Evolutionary conservation across 2,888 invertebrate species (phyloP).

Genomic region (Drosophila birchii): DNA sequence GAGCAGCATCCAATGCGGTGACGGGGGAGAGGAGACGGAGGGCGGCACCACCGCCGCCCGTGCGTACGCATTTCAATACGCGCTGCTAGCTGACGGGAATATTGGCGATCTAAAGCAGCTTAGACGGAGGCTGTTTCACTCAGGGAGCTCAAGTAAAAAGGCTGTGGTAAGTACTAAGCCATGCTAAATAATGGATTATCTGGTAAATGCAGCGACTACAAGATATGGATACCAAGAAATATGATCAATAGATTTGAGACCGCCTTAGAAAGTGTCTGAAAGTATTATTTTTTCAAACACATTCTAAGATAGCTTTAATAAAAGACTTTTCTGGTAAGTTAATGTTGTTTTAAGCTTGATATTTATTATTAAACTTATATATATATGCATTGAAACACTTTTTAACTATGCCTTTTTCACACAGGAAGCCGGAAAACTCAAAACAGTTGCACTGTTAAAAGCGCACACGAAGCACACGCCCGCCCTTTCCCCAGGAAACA

Average conservation of each 20-base stretch:
- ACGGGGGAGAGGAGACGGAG: constrained; percentile 69
- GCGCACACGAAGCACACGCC: constrained; percentile 18
- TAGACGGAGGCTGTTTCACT: constrained; percentile 14
- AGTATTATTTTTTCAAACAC: neutral
- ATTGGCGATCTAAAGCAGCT: neutral
- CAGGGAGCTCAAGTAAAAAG: constrained; percentile 4
- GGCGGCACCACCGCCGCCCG: constrained; percentile 70
- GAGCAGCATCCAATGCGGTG: neutral
- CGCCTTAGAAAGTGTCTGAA: neutral
- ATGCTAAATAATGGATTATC: neutral
- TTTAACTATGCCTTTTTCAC: neutral
- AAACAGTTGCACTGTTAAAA: constrained; percentile 7
- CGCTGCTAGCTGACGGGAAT: constrained; percentile 56
- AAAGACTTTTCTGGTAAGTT: neutral
- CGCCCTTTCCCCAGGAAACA: constrained; percentile 7
- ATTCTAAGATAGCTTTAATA: neutral
- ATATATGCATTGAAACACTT: neutral
- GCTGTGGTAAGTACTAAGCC: neutral
- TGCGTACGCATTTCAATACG: constrained; percentile 77
- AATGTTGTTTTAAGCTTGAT: neutral
- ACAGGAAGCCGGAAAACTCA: neutral
- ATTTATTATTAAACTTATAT: too few species aligned
- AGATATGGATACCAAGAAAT: neutral
- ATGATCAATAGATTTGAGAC: neutral
- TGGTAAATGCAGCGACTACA: too few species aligned